A percentile compares a stretch with the other conserved stretches of the same genome.
Conservation (phyloP, 2,113 vertebrate species). For the Petroica traversi region DNA sequence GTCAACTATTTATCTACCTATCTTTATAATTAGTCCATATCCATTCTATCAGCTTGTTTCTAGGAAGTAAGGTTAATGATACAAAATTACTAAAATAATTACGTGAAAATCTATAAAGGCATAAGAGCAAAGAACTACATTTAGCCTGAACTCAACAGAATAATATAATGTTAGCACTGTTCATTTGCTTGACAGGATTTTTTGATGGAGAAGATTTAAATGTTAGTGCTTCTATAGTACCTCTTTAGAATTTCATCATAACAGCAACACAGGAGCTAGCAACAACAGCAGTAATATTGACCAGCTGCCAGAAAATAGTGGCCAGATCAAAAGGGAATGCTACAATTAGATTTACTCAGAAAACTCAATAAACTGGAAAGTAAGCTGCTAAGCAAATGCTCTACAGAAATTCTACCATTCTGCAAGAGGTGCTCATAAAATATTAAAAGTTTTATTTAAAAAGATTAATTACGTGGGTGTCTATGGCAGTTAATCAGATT, state of each 20-base stretch:
- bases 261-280: background rate
- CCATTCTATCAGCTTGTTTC: background rate
- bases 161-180: background rate
- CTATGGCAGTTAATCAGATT: background rate
- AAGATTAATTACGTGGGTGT: background rate
- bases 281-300: background rate
- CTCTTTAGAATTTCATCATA: background rate
- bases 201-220: background rate
- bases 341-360: background rate
- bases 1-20: background rate
- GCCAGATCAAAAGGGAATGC: background rate
- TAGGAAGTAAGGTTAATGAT: background rate
- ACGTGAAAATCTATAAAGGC: background rate
- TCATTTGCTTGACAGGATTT: background rate
- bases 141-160: background rate
- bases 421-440: background rate
- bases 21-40: background rate
- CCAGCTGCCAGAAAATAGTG: background rate
- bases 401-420: background rate
- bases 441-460: background rate
- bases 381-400: background rate
- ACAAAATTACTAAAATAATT: background rate
- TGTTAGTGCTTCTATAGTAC: background rate
- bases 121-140: background rate
- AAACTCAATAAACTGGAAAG: background rate